Base-by-base conservation (phyloP, 2,113 vertebrate genomes). In the Thomomys bottae region DNA sequence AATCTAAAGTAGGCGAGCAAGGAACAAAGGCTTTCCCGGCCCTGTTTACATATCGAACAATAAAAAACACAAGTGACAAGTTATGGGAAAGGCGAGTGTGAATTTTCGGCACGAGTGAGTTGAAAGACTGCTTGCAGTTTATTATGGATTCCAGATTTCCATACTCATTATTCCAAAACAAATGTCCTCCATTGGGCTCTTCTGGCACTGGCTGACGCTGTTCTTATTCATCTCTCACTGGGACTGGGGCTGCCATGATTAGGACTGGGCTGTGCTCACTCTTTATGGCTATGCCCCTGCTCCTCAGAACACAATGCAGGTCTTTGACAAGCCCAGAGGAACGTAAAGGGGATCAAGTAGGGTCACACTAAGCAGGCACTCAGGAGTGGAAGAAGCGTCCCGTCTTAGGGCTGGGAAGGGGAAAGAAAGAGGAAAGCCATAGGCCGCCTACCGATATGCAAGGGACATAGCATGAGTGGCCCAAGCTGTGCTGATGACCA, bases 11-110 rank as follows among this genome's bases (percentile, higher is more conserved):
- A 98, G 96, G 96, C 97, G 49, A 98, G 97, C 98, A 97, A 98
- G 98, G 98, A 98, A 98, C 98, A 98, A 98, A 98, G 98, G 97
- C 96, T 97, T 97, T 96, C 96, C 97, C 59, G 94, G 96, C 96
- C 97, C 97, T 98, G 98, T 98, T 98, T 98, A 98, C 98, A 98
- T 97, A 98, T 77, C 85, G 96, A 97, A 98, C 97, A 97, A 98
- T 96, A 98, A 97, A 97, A 97, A 98, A 98, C 97, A 97, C 97
- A 98, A 98, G 97, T 96, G 97, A 98, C 97, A 98, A 97, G 97
- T 97, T 97, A 97, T 96, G 96, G 97, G 97, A 97, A 97, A 98
- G 96, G 97, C 97, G 92, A 98, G 97, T 96, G 96, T 93, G 97
- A 97, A 98, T 98, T 98, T 98, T 98, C 91, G 89, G 98, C 98